These are phyloP conservation scores for Auanema freiburgensis DNA, from an alignment of 2,888 invertebrate species.

Conservation along the genomic window DNA sequence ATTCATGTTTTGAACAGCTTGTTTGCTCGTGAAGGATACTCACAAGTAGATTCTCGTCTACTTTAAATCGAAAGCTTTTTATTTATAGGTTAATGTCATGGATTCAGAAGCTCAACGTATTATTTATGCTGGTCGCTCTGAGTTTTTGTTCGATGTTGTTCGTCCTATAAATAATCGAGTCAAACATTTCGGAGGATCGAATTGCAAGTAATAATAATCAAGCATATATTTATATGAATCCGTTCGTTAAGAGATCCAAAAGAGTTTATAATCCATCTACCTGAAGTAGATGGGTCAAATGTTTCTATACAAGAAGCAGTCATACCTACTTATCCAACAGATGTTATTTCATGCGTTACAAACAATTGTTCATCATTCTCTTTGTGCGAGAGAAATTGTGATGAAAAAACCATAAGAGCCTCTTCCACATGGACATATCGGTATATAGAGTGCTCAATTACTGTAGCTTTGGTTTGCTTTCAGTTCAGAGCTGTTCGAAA, in stretches of 20 bases:
- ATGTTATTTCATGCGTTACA: background rate
- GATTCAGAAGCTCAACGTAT: slow-evolving; percentile 48
- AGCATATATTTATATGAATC: background rate
- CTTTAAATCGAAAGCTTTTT: background rate
- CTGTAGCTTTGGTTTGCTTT: background rate
- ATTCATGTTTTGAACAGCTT: slow-evolving; percentile 37
- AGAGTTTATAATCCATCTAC: slow-evolving; percentile 15
- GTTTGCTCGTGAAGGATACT: slow-evolving; percentile 40
- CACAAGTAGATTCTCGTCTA: slow-evolving; percentile 21
- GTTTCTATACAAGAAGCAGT: background rate
- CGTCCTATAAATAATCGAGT: slow-evolving; percentile 55
- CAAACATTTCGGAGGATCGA: slow-evolving; percentile 55
- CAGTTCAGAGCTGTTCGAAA: slow-evolving; percentile 4
- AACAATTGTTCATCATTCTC: background rate
- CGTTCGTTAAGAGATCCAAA: slow-evolving; percentile 9
- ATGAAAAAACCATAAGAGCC: background rate
- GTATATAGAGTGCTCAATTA: background rate
- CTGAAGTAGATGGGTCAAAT: slow-evolving; percentile 1
- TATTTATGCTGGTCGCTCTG: slow-evolving; percentile 55
- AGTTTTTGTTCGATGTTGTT: slow-evolving; percentile 52
- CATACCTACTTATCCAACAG: background rate
- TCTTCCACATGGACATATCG: slow-evolving; percentile 2
- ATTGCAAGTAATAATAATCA: slow-evolving; percentile 33
- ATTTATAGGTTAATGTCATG: slow-evolving; percentile 42
- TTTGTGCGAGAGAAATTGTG: slow-evolving; percentile 4